Base-by-base conservation (phyloP, 1,140 invertebrate genomes). In the Thalassaphorura encarpata region DNA sequence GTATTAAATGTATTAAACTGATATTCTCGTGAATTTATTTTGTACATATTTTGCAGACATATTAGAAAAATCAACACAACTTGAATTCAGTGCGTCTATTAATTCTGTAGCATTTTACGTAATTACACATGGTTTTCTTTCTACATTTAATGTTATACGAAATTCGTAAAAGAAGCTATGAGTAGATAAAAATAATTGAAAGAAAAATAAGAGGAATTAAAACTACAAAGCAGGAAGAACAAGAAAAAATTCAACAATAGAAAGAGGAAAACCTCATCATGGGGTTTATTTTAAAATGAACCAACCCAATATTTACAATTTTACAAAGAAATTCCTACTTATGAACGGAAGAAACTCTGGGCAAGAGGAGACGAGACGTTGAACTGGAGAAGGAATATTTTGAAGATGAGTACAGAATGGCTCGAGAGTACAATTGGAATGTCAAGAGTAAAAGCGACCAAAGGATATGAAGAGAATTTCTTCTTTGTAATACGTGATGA, bases 391-490 rank as follows among this genome's bases (percentile, higher is more conserved):
- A 88, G n/a, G 82, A 89, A 1, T 97, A 96, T 72, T 81, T 83
- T 58, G 90, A 94, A 48, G 90, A 90, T 1, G 89, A 95, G 62
- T 94, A 95, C 66, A 89, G 89, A 73, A 93, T 95, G 84, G 87
- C 89, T 0, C 77, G 91, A 64, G 90, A 95, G 71, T 95, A 95
- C 68, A 94, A 95, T 67, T 97, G 94, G 95, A 97, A 97, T 74
- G 94, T 98, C 2, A 97, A 98, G 70, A 97, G 89, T 70, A 98
- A n/a, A 97, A 77, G 83, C 89, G 0, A 92, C 89, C 0, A 94
- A 96, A 71, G 94, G 93, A 39, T 97, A 97, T 68, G 93, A 97
- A 73, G 95, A 98, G 72, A 98, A 95, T 72, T 98, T 97, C 70
- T 99, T 97, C 73, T 85, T 98, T 72, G 87, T 96, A 53, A 81